Evolutionary conservation across 1,140 invertebrate species (phyloP).

Genomic region (Platorchestia sp.): DNA sequence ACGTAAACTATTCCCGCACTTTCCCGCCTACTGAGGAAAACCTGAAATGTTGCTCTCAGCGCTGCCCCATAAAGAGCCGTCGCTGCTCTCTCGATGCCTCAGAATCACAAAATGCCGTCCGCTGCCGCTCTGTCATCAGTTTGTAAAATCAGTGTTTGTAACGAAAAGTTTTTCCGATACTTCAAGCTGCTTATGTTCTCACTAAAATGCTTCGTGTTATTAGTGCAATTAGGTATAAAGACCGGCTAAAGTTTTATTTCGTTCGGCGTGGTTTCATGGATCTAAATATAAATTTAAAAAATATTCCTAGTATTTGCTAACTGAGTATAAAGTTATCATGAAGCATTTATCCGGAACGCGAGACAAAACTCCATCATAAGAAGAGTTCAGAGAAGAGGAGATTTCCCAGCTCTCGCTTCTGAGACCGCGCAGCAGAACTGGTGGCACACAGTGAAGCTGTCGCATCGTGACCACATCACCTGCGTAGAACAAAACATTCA

Average conservation of each 20-base stretch:
- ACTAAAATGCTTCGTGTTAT: neutral
- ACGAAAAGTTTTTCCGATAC: neutral
- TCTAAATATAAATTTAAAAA: neutral
- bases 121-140: neutral
- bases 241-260: neutral
- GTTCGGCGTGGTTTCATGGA: neutral
- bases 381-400: too few species aligned
- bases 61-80: neutral
- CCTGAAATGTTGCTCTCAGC: neutral
- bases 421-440: too few species aligned
- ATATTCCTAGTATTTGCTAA: too few species aligned
- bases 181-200: neutral
- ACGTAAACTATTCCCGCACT: neutral
- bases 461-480: too few species aligned
- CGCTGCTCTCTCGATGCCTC: neutral
- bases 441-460: too few species aligned
- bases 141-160: neutral
- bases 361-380: too few species aligned
- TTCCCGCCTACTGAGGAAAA: neutral
- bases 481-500: too few species aligned
- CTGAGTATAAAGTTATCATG: too few species aligned
- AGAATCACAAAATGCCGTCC: neutral
- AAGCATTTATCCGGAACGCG: too few species aligned
- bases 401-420: too few species aligned
- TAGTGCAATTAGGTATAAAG: neutral